Base-by-base conservation (phyloP, 2,888 invertebrate genomes). In the Phalangium opilio region DNA sequence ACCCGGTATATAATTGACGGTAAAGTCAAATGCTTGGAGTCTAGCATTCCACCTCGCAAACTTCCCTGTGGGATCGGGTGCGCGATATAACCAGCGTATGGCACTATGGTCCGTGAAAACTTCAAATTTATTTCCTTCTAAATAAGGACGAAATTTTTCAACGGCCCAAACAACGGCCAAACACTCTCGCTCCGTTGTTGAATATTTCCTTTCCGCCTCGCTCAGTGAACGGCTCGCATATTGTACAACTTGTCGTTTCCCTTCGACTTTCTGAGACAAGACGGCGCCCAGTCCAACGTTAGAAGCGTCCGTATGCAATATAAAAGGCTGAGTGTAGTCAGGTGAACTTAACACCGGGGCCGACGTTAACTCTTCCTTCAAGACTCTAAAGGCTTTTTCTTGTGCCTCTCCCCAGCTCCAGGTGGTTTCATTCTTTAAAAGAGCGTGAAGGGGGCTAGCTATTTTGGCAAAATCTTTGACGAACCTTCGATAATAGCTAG, bases 81-180 rank as follows among this genome's bases (percentile, higher is more conserved):
- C 34, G 0, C 57, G 54, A 50, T 66, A 51, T 5, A 72, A 51
- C 66, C 68, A 72, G 60, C 66, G 64, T 32, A 73, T 56, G 0
- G 70, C 65, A 48, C 67, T 63, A 47, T 70, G 71, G 49, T 71
- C 71, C 0, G 67, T 68, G 3, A 61, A 50, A 0, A 70, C 56
- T 1, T 52, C 52, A 17, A 68, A 64, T 1, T 55, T 41, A 3
- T 58, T 34, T 1, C 64, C 62, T 44, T 66, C 64, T 0, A 71
- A 51, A 49, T 66, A 71, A 1, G 62, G 62, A 18, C 64, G 49
- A 49, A 66, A 69, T 48, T 67, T 66, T 11, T 59, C 44, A 1
- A 66, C 51, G 3, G 64, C 63, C 58, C 58, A 67, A 3, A 67
- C 56, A 2, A 64, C 57, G 2, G 59, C 61, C 11, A 64, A 20